Conservation (phyloP, 1,140 invertebrate genomes). For the roundworm (Caenorhabditis elegans) region WBcel235 BX284602.5:11188501-11189000, state of each 20-base stretch:
- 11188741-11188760: conserved; percentile 41
- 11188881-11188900: conserved; percentile 42
- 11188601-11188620: conserved; percentile 33
- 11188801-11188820: conserved; percentile 24
- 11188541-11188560: conserved; percentile 38
- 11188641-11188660: conserved; percentile 44
- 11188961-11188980: background rate
- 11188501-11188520: conserved; percentile 38
- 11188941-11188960: conserved; percentile 35
- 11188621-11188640: conserved; percentile 38
- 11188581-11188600: conserved; percentile 42
- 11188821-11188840: conserved; percentile 33
- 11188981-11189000: conserved; percentile 34
- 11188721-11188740: conserved; percentile 44
- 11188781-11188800: background rate
- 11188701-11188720: conserved; percentile 46
- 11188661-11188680: conserved; percentile 40
- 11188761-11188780: background rate
- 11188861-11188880: conserved; percentile 33
- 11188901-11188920: too few species aligned
- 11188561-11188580: conserved; percentile 44
- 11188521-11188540: conserved; percentile 20
- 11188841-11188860: conserved; percentile 39
- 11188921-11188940: too few species aligned
- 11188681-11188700: conserved; percentile 36